A percentile compares a stretch with the other conserved stretches of the same genome.
phyloP scores from a whole-genome alignment of 2,113 vertebrate species.

The Ibidorhyncha struthersii region DNA sequence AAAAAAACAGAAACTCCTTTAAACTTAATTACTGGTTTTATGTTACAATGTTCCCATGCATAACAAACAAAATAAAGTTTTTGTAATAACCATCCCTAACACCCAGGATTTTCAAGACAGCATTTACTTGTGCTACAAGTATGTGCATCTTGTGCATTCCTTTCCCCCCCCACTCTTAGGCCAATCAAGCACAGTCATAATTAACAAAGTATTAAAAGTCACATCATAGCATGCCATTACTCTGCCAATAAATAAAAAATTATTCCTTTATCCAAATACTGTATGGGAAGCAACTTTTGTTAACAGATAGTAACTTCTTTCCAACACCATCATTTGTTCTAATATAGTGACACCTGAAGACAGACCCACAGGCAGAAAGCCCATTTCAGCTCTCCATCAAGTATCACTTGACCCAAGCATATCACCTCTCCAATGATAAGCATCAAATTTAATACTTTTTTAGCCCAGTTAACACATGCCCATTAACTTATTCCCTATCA shows the following conservation, averaged over 20 bases:
- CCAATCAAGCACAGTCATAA: background rate
- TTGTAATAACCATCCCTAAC: background rate
- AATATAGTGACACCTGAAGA: background rate
- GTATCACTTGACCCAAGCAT: background rate
- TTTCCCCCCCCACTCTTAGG: conserved; percentile 17
- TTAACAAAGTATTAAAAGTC: background rate
- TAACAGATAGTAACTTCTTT: background rate
- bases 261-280: background rate
- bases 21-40: background rate
- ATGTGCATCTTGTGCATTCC: background rate
- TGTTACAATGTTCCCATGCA: background rate
- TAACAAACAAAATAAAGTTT: background rate
- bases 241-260: background rate
- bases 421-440: background rate
- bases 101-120: background rate
- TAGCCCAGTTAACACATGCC: background rate
- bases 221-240: background rate
- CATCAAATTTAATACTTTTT: background rate
- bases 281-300: background rate
- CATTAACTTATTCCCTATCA: background rate
- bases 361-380: background rate
- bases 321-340: background rate
- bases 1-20: background rate
- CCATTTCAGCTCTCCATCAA: background rate
- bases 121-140: background rate